Evolutionary conservation across 2,888 invertebrate genomes (phyloP).

Genomic region (Aricia artaxerxes): DNA sequence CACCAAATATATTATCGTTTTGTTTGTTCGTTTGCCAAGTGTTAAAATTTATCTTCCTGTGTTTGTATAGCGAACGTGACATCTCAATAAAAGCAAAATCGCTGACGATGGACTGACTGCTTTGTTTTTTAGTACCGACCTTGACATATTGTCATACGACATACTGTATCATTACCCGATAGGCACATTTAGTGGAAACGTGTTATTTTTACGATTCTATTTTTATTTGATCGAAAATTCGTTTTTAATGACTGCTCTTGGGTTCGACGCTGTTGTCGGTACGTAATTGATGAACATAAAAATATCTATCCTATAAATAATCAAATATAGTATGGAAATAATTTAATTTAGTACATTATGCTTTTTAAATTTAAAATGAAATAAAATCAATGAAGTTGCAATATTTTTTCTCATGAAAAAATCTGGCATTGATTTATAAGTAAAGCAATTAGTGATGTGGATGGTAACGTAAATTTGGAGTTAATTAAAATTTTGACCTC

Average conservation of each 20-base stretch:
- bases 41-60: constrained; percentile 22
- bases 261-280: background rate
- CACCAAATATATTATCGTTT: constrained; percentile 21
- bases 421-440: background rate
- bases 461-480: background rate
- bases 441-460: background rate
- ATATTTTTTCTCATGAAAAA: background rate
- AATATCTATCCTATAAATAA: background rate
- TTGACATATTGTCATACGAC: constrained; percentile 23
- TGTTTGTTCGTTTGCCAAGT: constrained; percentile 22
- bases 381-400: background rate
- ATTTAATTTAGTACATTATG: no score
- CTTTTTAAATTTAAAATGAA: no score
- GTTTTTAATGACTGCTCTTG: constrained; percentile 15
- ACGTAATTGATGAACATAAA: background rate
- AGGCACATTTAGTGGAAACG: constrained; percentile 3
- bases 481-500: constrained; percentile 8
- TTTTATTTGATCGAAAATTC: constrained; percentile 13
- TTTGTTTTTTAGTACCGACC: constrained; percentile 16
- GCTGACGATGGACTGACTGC: constrained; percentile 4
- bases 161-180: constrained; percentile 2
- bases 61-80: constrained; percentile 22
- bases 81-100: constrained; percentile 24
- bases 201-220: constrained; percentile 8
- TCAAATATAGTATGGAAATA: background rate